phyloP scores from a whole-genome alignment of 2,797 vertebrate genomes.

The Micrastur ruficollis region DNA sequence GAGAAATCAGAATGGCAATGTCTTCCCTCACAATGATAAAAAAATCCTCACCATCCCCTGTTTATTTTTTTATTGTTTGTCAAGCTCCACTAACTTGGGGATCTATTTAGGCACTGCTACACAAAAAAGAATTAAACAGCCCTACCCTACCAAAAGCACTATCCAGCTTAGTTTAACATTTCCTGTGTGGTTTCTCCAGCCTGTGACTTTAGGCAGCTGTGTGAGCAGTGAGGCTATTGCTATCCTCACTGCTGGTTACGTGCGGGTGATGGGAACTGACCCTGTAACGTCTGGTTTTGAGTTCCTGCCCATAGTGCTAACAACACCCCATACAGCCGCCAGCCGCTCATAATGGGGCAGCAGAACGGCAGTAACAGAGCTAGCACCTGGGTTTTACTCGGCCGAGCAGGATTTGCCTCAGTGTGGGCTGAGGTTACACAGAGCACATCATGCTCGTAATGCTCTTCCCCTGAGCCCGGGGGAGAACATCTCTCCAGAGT shows the following conservation, averaged over 20 bases:
- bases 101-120: background rate
- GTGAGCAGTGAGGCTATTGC: background rate
- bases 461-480: background rate
- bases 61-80: background rate
- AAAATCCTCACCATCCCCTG: background rate
- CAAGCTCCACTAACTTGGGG: background rate
- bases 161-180: background rate
- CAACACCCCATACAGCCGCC: background rate
- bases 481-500: background rate
- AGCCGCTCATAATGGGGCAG: accelerated
- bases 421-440: background rate
- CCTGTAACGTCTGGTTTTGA: background rate
- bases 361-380: background rate
- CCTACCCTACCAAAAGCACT: background rate
- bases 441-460: background rate
- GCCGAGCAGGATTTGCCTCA: accelerated
- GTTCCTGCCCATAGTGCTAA: background rate
- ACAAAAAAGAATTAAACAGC: background rate
- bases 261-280: background rate
- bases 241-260: background rate
- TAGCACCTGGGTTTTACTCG: background rate
- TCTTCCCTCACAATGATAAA: background rate
- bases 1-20: background rate
- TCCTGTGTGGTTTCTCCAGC: background rate
- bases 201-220: background rate